Evolutionary conservation across 2,888 invertebrate species (phyloP), one percentile per base, ranked within the genome.

Genomic region (Scrobipalpa costella): DNA sequence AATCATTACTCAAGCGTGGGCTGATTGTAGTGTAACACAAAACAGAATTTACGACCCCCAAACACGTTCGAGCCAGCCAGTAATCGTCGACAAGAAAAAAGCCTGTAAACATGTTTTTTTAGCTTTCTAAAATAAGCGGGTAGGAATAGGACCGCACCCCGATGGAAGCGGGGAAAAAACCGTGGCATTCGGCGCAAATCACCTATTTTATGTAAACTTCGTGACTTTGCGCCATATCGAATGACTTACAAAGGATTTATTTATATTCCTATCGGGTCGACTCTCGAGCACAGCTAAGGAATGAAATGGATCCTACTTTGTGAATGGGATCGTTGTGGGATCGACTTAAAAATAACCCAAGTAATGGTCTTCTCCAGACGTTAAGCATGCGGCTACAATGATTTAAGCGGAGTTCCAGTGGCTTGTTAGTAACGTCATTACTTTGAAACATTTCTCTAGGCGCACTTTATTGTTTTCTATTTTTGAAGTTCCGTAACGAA

Each of bases 161-260:
- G 74, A 74, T 9, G 36, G 36, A 69, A 68, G 73, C 66, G 73
- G 76, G 79, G 83, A 88, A 90, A 87, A 84, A 82, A 83, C 80
- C 79, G 75, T 80, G 82, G 84, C 81, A 83, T 88, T 88, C 84
- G 85, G 81, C 77, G 83, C 88, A 88, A 90, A 89, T 88, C 88
- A 85, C 85, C 82, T 86, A 89, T 87, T 90, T 91, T 90, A 91
- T 90, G 91, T 90, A 90, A 90, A 91, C 86, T 89, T 88, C 91
- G 91, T 91, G 91, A 90, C 91, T 91, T 79, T 81, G 78, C 75
- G 80, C 89, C 88, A 82, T 91, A 90, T 90, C 87, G 87, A 86
- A 90, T 89, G 90, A 84, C 87, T 90, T 89, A 88, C 83, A 85
- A 88, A 84, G 85, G 88, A 89, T 89, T 88, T 89, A 87, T 86